A percentile compares a stretch with the other conserved stretches of the same genome.
Conservation (phyloP, 2,888 invertebrate genomes). For the Phortica okadai region DNA sequence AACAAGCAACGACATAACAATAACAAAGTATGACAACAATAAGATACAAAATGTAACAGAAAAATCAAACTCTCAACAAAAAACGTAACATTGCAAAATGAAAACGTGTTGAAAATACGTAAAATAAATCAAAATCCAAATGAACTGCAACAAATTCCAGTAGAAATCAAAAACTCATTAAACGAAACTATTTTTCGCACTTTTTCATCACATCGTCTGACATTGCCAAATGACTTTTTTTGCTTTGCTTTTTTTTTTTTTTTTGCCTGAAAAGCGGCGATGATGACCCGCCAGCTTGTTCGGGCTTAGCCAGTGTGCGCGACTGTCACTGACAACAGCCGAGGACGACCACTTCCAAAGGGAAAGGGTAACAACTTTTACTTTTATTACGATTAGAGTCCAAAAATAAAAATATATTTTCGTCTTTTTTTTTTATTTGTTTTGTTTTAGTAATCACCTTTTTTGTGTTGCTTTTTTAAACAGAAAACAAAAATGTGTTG, state of each 20-base stretch:
- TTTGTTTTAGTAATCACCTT: constrained; percentile 8
- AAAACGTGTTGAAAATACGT: background rate
- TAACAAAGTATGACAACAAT: constrained; percentile 1
- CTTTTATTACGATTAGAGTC: constrained; percentile 39
- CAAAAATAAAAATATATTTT: constrained; percentile 5
- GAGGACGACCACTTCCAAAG: constrained; percentile 13
- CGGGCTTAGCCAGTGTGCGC: too few species aligned
- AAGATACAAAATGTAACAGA: background rate
- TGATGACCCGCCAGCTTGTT: too few species aligned
- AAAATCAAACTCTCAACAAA: constrained; percentile 1
- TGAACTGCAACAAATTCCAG: background rate
- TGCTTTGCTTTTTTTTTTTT: background rate
- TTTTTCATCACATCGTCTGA: background rate
- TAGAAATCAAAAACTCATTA: background rate
- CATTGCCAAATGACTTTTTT: background rate
- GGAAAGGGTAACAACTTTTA: constrained; percentile 54
- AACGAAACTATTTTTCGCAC: constrained; percentile 15
- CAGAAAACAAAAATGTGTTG: background rate
- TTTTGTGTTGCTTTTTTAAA: constrained; percentile 12
- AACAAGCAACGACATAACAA: background rate
- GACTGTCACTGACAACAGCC: background rate
- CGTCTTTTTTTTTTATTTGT: background rate
- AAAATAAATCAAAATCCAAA: background rate
- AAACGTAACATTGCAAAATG: background rate
- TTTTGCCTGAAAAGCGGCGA: background rate